Conservation (phyloP, 2,888 invertebrate genomes). For the Synanthedon vespiformis region DNA sequence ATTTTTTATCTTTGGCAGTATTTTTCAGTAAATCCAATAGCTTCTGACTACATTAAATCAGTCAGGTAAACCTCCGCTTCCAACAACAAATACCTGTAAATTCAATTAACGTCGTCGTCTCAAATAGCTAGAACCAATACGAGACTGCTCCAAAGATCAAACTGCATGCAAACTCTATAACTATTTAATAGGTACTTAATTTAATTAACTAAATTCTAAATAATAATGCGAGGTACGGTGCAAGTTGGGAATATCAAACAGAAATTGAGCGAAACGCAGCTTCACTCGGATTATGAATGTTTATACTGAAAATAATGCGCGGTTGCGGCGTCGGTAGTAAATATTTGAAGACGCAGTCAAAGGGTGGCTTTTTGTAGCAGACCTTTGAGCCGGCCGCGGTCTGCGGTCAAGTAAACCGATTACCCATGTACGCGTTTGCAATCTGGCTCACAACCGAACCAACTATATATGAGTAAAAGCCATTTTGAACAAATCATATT, state of each 20-base stretch:
- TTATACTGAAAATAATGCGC: slow-evolving; percentile 65
- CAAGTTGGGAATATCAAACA: background rate
- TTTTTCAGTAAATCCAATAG: background rate
- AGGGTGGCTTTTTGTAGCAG: slow-evolving; percentile 58
- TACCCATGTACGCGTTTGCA: slow-evolving; percentile 16
- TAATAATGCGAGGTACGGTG: background rate
- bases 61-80: slow-evolving; percentile 34
- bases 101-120: slow-evolving; percentile 31
- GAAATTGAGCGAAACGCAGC: background rate
- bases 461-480: slow-evolving; percentile 9
- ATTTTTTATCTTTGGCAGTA: background rate
- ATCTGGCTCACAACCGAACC: slow-evolving; percentile 1
- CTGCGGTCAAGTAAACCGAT: slow-evolving; percentile 64
- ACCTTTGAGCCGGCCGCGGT: slow-evolving; percentile 51
- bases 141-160: background rate
- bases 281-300: slow-evolving; percentile 50
- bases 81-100: slow-evolving; percentile 31
- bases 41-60: slow-evolving; percentile 30
- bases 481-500: slow-evolving; percentile 1
- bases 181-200: background rate
- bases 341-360: slow-evolving; percentile 65
- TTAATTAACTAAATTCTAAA: background rate
- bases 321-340: slow-evolving; percentile 55
- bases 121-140: slow-evolving; percentile 24
- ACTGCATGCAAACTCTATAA: background rate